These are phyloP conservation scores for Chinchilla lanigera DNA, from an alignment of 2,113 vertebrate genomes.

Conservation along the genomic window DNA sequence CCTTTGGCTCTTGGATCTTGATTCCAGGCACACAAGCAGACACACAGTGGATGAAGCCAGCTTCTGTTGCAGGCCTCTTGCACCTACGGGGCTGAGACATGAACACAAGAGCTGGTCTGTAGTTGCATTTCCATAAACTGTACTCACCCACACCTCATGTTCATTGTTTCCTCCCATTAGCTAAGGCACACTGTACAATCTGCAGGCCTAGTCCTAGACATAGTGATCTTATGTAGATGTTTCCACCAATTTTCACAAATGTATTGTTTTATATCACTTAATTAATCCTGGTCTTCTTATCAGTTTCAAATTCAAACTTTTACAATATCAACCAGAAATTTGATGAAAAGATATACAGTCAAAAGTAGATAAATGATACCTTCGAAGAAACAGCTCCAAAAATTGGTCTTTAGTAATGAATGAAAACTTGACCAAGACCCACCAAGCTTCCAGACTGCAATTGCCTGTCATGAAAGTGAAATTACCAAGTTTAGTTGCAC, in stretches of 20 bases:
- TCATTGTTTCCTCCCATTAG: background rate
- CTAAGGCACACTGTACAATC: background rate
- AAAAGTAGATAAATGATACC: background rate
- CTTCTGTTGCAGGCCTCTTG: background rate
- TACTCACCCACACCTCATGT: background rate
- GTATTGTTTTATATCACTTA: background rate
- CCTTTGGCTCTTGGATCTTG: background rate
- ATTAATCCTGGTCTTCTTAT: background rate
- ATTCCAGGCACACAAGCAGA: too few relatives aligned
- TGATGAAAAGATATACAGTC: background rate
- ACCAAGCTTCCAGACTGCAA: background rate
- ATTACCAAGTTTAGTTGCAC: background rate
- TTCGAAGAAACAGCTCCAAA: background rate
- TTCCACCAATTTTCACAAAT: background rate
- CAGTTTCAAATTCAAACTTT: background rate
- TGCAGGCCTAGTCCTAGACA: background rate
- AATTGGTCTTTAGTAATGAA: background rate
- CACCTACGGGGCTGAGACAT: background rate
- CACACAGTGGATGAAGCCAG: too few relatives aligned
- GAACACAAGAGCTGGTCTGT: background rate
- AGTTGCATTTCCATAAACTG: too few relatives aligned
- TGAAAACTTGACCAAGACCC: background rate
- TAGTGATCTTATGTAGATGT: background rate
- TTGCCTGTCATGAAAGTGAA: background rate
- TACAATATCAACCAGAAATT: background rate